These are phyloP conservation scores for Xenentodon cancila DNA, from an alignment of 2,797 vertebrate genomes.

Conservation along the genomic window DNA sequence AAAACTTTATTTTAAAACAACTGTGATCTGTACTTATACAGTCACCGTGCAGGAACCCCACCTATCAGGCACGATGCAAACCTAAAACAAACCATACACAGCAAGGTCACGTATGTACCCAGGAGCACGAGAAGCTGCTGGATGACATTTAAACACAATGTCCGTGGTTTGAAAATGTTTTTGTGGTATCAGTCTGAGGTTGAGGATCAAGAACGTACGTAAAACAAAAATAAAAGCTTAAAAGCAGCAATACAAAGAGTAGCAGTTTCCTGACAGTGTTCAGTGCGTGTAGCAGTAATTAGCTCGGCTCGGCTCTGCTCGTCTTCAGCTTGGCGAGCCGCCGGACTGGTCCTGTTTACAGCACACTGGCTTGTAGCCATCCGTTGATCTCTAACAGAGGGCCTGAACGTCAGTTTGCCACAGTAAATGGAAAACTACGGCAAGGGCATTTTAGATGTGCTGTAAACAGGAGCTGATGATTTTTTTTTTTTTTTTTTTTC, in stretches of 20 bases:
- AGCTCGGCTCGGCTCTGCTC: conserved; percentile 37
- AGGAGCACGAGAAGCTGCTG: neutral
- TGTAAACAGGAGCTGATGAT: conserved; percentile 56
- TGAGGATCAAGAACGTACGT: conserved; percentile 17
- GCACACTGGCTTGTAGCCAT: conserved; percentile 45
- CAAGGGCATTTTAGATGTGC: conserved; percentile 39
- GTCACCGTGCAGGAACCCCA: conserved; percentile 2
- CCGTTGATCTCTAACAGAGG: conserved; percentile 21
- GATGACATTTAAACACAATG: neutral
- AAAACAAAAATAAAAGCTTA: conserved; percentile 10
- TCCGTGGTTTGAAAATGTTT: neutral
- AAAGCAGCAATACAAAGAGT: conserved; percentile 6
- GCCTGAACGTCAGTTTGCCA: conserved; percentile 11
- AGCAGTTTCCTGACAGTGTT: conserved; percentile 8
- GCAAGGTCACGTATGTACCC: neutral
- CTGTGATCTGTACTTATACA: neutral
- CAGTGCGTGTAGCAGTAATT: conserved; percentile 33
- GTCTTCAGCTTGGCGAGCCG: conserved; percentile 16
- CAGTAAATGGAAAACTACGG: conserved; percentile 28
- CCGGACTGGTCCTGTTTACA: conserved; percentile 57
- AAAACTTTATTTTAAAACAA: neutral
- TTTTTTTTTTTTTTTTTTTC: neutral
- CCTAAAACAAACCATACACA: conserved; percentile 19
- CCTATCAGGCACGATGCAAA: neutral
- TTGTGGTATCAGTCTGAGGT: neutral